These are phyloP conservation scores for Nebria ingens DNA, from an alignment of 1,140 invertebrate genomes.

Conservation along the genomic window DNA sequence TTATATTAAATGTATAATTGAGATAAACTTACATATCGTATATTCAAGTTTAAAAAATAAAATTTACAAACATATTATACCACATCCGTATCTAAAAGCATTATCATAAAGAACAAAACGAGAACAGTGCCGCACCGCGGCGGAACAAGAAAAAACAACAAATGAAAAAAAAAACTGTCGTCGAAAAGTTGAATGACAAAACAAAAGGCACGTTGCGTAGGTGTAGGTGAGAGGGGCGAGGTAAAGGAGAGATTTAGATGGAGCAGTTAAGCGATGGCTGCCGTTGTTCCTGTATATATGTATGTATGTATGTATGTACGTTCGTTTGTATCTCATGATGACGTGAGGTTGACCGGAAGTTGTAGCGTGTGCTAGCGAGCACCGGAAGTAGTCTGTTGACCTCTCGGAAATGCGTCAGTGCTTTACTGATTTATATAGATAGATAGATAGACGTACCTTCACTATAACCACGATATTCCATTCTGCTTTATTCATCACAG, in stretches of 20 bases:
- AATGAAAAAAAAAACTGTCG: background rate
- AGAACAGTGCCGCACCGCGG: background rate
- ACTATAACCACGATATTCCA: too few relatives aligned
- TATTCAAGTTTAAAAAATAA: background rate
- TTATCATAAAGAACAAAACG: background rate
- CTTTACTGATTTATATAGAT: too few relatives aligned
- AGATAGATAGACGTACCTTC: too few relatives aligned
- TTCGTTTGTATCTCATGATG: background rate
- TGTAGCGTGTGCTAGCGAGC: conserved; percentile 19
- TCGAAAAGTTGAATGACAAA: conserved; percentile 8
- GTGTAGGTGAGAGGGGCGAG: background rate
- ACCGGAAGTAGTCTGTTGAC: conserved; percentile 26
- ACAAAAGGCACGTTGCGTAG: background rate
- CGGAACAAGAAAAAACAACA: background rate
- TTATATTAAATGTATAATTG: too few relatives aligned
- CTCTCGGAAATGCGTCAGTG: conserved; percentile 24
- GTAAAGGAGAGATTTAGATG: too few relatives aligned
- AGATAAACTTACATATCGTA: too few relatives aligned
- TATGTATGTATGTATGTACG: too few relatives aligned
- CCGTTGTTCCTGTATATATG: too few relatives aligned
- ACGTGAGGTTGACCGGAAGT: conserved; percentile 22
- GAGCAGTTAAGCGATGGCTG: conserved; percentile 1
- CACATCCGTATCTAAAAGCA: background rate
- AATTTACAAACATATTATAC: background rate
- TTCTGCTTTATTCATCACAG: too few relatives aligned